Evolutionary conservation across 2,888 invertebrate genomes (phyloP), one percentile per base, ranked within the genome.

Genomic region (Colletes collaris): DNA sequence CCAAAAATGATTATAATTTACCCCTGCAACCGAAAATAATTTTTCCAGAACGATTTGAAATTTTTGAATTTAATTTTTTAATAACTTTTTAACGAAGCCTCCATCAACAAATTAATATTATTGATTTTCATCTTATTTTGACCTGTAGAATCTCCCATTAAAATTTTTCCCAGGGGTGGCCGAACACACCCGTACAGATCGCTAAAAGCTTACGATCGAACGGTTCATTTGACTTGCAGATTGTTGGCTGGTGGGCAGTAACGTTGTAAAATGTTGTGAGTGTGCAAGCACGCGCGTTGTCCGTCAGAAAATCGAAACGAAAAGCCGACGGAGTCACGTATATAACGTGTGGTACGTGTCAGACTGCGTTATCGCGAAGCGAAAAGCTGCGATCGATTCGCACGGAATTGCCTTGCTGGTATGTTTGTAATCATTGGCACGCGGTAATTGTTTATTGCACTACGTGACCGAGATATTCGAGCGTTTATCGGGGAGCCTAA

Each of bases 161-260:
- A 16, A 16, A 16, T 16, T 16, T 16, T 16, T 16, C 16, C 16
- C 16, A 16, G 16, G 16, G 16, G 16, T 16, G 16, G 16, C 0
- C 16, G 16, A 16, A 16, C 16, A 16, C 16, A n/a, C 16, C 16
- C 16, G 16, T 16, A 16, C 0, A 16, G 16, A 16, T 16, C 16
- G 16, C 16, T 16, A 16, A 16, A 16, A 16, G 70, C 13, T 58
- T 7, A 19, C 35, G n/a, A 52, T 63, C 35, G 56, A 53, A 40
- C 11, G 58, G 0, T n/a, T 50, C 37, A 27, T 74, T 68, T 68
- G n/a, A 46, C 63, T 72, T 72, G 73, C 59, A 65, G 64, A 76
- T 72, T 5, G 10, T 55, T 55, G 19, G 4, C 44, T 11, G 27
- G 13, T 46, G 69, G 53, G 50, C 19, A 27, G 40, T 27, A 2